These are phyloP conservation scores for Lepidurus couesii DNA, from an alignment of 1,140 invertebrate species.

Conservation along the genomic window DNA sequence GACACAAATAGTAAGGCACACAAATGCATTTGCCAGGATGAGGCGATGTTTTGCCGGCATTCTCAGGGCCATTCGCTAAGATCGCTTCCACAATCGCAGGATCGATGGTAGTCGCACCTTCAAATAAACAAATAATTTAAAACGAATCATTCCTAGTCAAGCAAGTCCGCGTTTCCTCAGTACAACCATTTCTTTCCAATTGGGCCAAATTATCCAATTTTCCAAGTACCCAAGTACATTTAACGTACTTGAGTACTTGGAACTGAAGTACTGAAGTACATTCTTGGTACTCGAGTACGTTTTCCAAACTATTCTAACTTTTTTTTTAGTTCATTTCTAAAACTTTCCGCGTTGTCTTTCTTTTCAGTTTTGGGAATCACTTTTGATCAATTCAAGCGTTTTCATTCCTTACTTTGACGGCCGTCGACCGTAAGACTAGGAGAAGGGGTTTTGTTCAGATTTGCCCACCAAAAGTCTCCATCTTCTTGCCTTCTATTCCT, in stretches of 20 bases:
- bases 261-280: too few species aligned
- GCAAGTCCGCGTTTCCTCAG: too few species aligned
- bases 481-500: constrained; percentile 27
- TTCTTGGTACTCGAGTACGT: too few species aligned
- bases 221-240: too few species aligned
- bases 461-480: constrained; percentile 32
- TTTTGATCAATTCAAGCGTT: background rate
- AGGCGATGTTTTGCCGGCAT: constrained; percentile 31
- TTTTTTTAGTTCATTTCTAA: too few species aligned
- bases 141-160: too few species aligned
- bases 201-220: too few species aligned
- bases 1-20: constrained; percentile 61
- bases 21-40: constrained; percentile 41
- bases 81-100: constrained; percentile 29
- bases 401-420: background rate
- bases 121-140: background rate
- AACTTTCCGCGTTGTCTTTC: too few species aligned
- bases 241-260: too few species aligned
- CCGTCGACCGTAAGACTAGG: background rate
- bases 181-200: too few species aligned
- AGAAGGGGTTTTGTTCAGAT: background rate
- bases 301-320: too few species aligned
- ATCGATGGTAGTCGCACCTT: constrained; percentile 1
- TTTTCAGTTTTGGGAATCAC: too few species aligned
- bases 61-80: constrained; percentile 33